These are phyloP conservation scores for Dasypogon diadema DNA, from an alignment of 2,888 invertebrate genomes.

Conservation along the genomic window DNA sequence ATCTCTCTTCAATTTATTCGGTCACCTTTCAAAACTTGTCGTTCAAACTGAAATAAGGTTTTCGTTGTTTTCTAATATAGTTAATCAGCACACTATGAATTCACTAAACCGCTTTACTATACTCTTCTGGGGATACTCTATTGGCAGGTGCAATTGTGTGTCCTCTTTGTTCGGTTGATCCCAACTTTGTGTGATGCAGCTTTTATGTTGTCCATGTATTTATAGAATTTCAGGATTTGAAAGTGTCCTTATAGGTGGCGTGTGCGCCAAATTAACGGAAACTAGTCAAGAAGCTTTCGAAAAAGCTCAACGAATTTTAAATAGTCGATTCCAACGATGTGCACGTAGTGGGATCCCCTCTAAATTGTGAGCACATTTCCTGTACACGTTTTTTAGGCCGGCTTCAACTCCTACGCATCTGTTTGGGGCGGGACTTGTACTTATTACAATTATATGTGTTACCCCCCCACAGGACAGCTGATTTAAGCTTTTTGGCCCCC, in stretches of 20 bases:
- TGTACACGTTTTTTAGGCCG: slow-evolving; percentile 33
- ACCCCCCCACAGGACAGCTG: background rate
- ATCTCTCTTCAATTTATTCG: too few species aligned
- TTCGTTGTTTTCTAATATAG: background rate
- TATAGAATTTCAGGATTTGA: slow-evolving; percentile 45
- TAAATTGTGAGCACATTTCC: slow-evolving; percentile 15
- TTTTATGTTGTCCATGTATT: slow-evolving; percentile 40
- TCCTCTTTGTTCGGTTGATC: slow-evolving; percentile 41
- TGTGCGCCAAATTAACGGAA: slow-evolving; percentile 29
- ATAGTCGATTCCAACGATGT: slow-evolving; percentile 2
- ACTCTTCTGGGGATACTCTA: background rate
- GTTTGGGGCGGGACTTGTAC: slow-evolving; percentile 24
- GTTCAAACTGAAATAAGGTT: background rate
- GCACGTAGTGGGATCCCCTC: background rate
- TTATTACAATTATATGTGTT: background rate
- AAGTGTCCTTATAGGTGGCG: slow-evolving; percentile 32
- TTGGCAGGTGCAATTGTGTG: slow-evolving; percentile 15
- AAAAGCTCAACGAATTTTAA: slow-evolving; percentile 25
- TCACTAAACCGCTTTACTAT: slow-evolving; percentile 19
- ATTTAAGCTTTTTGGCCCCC: background rate
- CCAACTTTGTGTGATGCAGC: slow-evolving; percentile 43
- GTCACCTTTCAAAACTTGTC: background rate
- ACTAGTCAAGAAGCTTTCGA: slow-evolving; percentile 1
- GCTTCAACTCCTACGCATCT: slow-evolving; percentile 44
- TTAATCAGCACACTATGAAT: background rate